Evolutionary conservation across 2,113 vertebrate genomes (phyloP), one percentile per base, ranked within the genome.

Genomic region (Scatophagus argus): DNA sequence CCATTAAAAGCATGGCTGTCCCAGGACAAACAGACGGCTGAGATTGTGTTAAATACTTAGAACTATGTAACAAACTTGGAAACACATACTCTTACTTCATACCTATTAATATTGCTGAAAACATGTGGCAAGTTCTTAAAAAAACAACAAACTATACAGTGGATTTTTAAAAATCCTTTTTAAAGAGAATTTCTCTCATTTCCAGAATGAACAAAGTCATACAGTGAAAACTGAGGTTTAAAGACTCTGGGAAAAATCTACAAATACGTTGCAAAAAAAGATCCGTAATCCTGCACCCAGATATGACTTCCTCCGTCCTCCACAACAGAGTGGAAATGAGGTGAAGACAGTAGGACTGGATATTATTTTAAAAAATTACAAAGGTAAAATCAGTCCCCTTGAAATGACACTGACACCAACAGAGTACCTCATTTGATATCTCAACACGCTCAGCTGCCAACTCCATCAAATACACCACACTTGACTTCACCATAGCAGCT

Each of bases 251-350:
- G 10, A 52, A 73, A 19, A 47, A 44, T 36, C 34, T 43, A 74
- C 32, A 32, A 63, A 79, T 23, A 4, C 8, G 38, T 31, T 56
- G 13, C 17, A 29, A 13, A 34, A 13, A 34, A 8, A 49, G 7
- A 3, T 44, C 21, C 41, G 7, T 67, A 39, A 86, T 78, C 73
- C 59, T 59, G 65, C 43, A 13, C 61, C 64, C 47, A 71, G 34
- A 27, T 39, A 41, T 34, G 19, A 10, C 29, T 34, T 39, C 14
- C 32, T 29, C 5, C n/a, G n/a, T n/a, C 9, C 54, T 59, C 27
- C 36, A 27, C 44, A 38, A n/a, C 46, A 46, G 19, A 27, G 23
- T 21, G 19, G 39, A 54, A 32, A 46, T 17, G 12, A 23, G 49
- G 29, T 16, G 7, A 60, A 52, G 38, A n/a, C n/a, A n/a, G n/a